Evolutionary conservation across 2,113 vertebrate species (phyloP), one percentile per base, ranked within the genome.

Genomic region (Colinus virginianus): DNA sequence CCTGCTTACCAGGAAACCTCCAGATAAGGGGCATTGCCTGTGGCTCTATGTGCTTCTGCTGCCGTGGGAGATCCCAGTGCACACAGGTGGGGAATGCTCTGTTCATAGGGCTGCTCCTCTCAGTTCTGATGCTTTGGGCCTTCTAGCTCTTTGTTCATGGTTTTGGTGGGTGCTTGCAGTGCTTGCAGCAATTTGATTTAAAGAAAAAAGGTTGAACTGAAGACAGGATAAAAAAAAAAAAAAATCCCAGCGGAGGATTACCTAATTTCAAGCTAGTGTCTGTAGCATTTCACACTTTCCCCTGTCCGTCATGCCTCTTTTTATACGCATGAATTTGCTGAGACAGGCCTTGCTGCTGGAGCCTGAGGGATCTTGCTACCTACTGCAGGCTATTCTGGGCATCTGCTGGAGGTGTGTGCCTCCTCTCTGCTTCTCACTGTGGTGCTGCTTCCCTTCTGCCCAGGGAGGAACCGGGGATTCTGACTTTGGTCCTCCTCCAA

Each of bases 301-400:
- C 62, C 90, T 87, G 77, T 81, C 86, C 67, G 8, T 91, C 72
- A 68, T 68, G 34, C 14, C 34, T 48, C 45, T 87, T 45, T 83
- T 22, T 38, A 40, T 32, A 36, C 18, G 20, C 30, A 7, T 36
- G 66, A 34, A 61, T 92, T 84, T 88, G 78, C 64, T 32, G 40
- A 75, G 84, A 34, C 77, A 92, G 62, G 78, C 80, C 58, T 92
- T 84, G 36, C 69, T 43, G n/a, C 68, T 58, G 63, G 6, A 67
- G 69, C 28, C 77, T 74, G 74, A 78, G 42, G 5, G 55, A 34
- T 68, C 49, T 88, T 84, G 59, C 78, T 87, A 15, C 72, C 17
- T 92, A 7, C 46, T 66, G 69, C 43, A 43, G 69, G 70, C 53
- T 92, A 28, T 68, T 80, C 67, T 21, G 49, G 66, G 86, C 64